Evolutionary conservation across 2,797 vertebrate genomes (phyloP), one percentile per base, ranked within the genome.

Genomic region (Otolemur crassicaudatus): DNA sequence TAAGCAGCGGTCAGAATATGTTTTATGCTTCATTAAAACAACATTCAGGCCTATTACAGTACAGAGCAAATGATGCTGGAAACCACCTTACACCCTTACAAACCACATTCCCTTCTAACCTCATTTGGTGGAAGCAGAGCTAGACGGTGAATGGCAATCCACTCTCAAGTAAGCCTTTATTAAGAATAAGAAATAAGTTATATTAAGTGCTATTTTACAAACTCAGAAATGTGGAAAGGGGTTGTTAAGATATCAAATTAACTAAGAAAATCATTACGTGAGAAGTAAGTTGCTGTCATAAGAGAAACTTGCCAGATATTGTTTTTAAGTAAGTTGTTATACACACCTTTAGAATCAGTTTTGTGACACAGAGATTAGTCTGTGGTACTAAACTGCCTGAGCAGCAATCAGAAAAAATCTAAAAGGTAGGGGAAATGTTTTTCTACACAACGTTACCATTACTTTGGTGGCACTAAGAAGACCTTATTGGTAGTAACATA

Each of bases 131-230:
- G 72, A 27, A 97, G 76, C 86, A 91, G 90, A 76, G 87, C 81
- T 91, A 96, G 61, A 67, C 67, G 53, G 92, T 23, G 7, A 97
- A 65, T 31, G 72, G 75, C 90, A 94, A 87, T 11, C 73, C 16
- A 69, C 90, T 98, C 97, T 92, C 49, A 97, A 97, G 94, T 60
- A 96, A 7, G 23, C 65, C 96, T 98, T 98, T 96, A 96, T 96
- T 96, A 98, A 53, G 72, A 92, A 37, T 91, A 80, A 97, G 93
- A 98, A 97, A 97, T 98, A 98, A 97, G 94, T 97, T 93, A 97
- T 73, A 93, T 0, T 7, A 91, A 75, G 75, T 95, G 90, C 95
- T 94, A 96, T 73, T 87, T 98, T 97, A 98, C 97, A 94, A 97
- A 95, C 84, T 85, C 96, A 92, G 83, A 96, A 95, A 90, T 94